These are phyloP conservation scores for Sphyrna mokarran DNA, from an alignment of 2,113 vertebrate species.

Conservation along the genomic window DNA sequence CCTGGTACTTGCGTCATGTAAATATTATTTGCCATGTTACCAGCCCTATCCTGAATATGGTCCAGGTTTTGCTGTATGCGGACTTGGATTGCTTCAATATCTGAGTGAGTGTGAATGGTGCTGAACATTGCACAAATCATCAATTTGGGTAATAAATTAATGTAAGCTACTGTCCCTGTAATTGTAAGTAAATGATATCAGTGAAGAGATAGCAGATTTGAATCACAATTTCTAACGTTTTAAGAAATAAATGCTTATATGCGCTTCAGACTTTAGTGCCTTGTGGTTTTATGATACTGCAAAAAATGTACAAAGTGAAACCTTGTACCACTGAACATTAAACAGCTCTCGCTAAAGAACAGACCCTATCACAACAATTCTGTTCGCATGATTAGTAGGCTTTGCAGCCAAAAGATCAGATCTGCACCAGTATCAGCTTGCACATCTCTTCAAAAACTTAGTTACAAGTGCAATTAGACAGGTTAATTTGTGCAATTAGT, in stretches of 20 bases:
- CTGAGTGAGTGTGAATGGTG: no score
- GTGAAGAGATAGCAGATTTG: not conserved
- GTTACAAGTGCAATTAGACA: constrained; percentile 27
- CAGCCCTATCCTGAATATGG: no score
- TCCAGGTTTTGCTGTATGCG: no score
- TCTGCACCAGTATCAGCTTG: constrained; percentile 21
- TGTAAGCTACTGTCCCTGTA: no score
- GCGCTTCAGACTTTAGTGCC: not conserved
- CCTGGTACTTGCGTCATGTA: no score
- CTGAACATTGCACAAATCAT: no score
- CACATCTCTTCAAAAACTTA: constrained; percentile 26
- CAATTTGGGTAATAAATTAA: not conserved
- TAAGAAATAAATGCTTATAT: not conserved
- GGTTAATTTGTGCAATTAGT: constrained; percentile 38
- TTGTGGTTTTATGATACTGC: not conserved
- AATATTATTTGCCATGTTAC: no score
- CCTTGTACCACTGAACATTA: not conserved
- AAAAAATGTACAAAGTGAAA: not conserved
- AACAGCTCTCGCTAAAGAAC: not conserved
- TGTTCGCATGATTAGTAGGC: not conserved
- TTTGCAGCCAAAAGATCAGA: constrained; percentile 19
- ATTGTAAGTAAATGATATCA: not conserved
- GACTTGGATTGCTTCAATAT: no score
- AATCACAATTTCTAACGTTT: not conserved
- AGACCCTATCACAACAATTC: not conserved